Base-by-base conservation (phyloP, 1,140 invertebrate genomes). In the Spodoptera litura region DNA sequence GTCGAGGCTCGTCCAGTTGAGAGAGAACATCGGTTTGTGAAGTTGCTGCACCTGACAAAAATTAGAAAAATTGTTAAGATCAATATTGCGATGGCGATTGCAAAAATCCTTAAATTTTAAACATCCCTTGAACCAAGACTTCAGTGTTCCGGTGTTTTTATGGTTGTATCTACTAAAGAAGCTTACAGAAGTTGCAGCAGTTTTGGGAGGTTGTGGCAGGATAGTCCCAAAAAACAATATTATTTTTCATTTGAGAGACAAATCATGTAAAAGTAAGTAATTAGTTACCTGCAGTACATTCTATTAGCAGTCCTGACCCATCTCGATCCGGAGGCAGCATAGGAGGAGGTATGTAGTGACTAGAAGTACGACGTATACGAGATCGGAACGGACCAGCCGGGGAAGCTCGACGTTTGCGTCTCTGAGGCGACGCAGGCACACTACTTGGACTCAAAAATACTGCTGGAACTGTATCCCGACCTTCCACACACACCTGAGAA, bases 301-400 rank as follows among this genome's bases (percentile, higher is more conserved):
- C 95, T 81, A 96, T 96, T 87, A 98, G 99, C 0, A 99, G 93
- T 0, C 99, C 98, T 0, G 97, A 96, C 5, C 98, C 98, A 84
- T 96, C 96, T 82, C 99, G 95, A 61, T 97, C 97, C 0, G 99
- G 99, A 89, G 98, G 98, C 12, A 99, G 93, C 85, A 99, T 98
- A 0, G 99, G 99, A 44, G 98, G 97, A 2, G 99, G 98, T 0
- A 98, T 99, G 88, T 98, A 97, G 12, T 96, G 96, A 44, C 89
- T 89, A 4, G 89, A 84, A 0, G 87, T 90, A 44, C 95, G 95
- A 56, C 93, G 85, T 90, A 94, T 92, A 31, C 91, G 88, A 11
- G 94, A 90, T 62, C 94, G 81, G 83, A 94, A 89, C 78, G 95
- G 89, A 79, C 90, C 87, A 74, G 94, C 85, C 80, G 92, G 91